Conservation (phyloP, 2,113 vertebrate genomes). For the Alexandromys fortis region DNA sequence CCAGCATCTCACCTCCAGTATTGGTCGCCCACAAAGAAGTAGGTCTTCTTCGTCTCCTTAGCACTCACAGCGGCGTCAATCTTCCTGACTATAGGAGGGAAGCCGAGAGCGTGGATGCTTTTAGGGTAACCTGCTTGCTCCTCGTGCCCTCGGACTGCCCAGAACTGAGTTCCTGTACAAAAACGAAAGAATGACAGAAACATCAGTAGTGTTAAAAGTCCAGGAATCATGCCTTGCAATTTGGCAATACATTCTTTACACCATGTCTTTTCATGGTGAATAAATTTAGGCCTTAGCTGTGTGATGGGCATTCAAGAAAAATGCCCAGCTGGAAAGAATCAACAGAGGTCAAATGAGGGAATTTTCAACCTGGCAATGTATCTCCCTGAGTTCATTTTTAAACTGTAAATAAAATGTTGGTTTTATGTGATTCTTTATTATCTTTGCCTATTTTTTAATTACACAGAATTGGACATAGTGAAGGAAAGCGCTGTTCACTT, state of each 20-base stretch:
- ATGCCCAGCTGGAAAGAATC: not conserved
- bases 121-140: constrained; percentile 87
- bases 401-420: not conserved
- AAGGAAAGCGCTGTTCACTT: not conserved
- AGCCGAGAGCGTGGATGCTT: constrained; percentile 87
- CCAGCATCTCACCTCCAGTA: constrained; percentile 88
- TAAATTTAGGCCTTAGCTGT: not conserved
- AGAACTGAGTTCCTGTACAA: constrained; percentile 88
- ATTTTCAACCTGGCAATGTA: not conserved
- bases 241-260: not conserved
- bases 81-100: constrained; percentile 86
- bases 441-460: not conserved
- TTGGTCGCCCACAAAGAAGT: constrained; percentile 87
- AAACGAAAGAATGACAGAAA: not conserved
- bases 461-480: not conserved
- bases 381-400: not conserved
- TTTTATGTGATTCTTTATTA: not conserved
- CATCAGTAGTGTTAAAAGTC: not conserved
- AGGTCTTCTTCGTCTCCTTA: constrained; percentile 85
- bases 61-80: constrained; percentile 89
- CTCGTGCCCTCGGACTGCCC: constrained; percentile 86
- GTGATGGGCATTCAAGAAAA: not conserved
- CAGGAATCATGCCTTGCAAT: not conserved
- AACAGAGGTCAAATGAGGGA: not conserved
- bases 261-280: not conserved